Base-by-base conservation (phyloP, 2,888 invertebrate genomes). In the Phlogophora meticulosa region DNA sequence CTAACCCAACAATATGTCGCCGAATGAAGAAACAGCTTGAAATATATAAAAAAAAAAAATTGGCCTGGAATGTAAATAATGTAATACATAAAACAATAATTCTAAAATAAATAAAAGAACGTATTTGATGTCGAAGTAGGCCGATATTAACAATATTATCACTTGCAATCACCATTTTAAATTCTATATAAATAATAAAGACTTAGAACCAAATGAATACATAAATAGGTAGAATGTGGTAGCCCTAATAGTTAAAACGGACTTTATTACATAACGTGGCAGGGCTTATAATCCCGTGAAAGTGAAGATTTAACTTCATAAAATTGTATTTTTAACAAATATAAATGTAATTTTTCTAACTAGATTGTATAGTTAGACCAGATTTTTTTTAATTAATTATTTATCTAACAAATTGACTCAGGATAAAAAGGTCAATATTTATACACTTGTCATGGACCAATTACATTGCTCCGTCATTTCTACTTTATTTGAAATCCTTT, bases 21-120 rank as follows among this genome's bases (percentile, higher is more conserved):
- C 20, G 22, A 68, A 10, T 34, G 4, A 56, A 56, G n/a, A 42
- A 36, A 55, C 24, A 51, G 42, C 20, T 55, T 67, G 74, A 80
- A 80, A 79, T 78, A 76, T 61, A 75, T 78, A 81, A 57, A 74
- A 81, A 57, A 74, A 81, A 78, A 77, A 80, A 70, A 77, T 78
- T 56, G 67, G 67, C 81, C 74, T 85, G 87, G 86, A 87, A 87
- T 87, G 87, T 85, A 36, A 71, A 86, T 83, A 85, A 83, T 81
- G 84, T 82, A 22, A 75, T 67, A 81, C 48, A 83, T 83, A 86
- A 65, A 78, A 76, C 60, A 78, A 77, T 78, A 69, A 48, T 34
- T 77, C 81, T 82, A 81, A 83, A 81, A 83, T 81, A 78, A 76
- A 76, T 78, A 64, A 68, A 59, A 45, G 3, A 42, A 51, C 24